Conservation (phyloP, 2,888 invertebrate genomes). For the Baccha elongata region DNA sequence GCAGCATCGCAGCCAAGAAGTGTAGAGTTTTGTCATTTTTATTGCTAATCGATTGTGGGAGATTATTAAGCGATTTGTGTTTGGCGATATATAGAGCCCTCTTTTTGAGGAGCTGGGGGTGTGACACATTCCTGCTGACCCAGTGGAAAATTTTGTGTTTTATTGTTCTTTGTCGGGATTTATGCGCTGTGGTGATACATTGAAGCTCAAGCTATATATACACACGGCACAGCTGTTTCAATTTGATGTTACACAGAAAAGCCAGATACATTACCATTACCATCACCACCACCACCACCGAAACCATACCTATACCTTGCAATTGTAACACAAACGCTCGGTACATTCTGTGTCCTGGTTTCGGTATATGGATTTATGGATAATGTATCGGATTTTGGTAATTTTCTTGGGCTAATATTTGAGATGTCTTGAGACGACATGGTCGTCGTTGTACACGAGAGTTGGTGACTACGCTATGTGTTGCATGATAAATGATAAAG, state of each 20-base stretch:
- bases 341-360: slow-evolving; percentile 18
- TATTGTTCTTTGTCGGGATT: slow-evolving; percentile 66
- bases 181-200: slow-evolving; percentile 60
- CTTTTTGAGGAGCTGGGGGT: slow-evolving; percentile 4
- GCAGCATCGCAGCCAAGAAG: slow-evolving; percentile 68
- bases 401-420: slow-evolving; percentile 55
- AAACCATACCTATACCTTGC: background rate
- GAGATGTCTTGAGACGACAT: slow-evolving; percentile 28
- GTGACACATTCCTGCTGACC: slow-evolving; percentile 73
- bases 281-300: slow-evolving; percentile 48
- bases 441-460: background rate
- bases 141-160: slow-evolving; percentile 70
- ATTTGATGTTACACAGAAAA: slow-evolving; percentile 53
- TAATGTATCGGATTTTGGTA: slow-evolving; percentile 67
- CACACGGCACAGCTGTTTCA: slow-evolving; percentile 54
- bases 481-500: slow-evolving; percentile 57
- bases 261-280: slow-evolving; percentile 62
- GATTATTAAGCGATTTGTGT: slow-evolving; percentile 73
- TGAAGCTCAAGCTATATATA: background rate
- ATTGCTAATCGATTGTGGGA: slow-evolving; percentile 74
- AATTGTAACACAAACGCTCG: background rate
- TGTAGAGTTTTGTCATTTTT: slow-evolving; percentile 73
- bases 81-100: slow-evolving; percentile 12
- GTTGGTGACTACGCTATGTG: slow-evolving; percentile 31
- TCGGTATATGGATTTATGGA: slow-evolving; percentile 60